Evolutionary conservation across 2,888 invertebrate species (phyloP).

Genomic region (Elaeidobius kamerunicus): DNA sequence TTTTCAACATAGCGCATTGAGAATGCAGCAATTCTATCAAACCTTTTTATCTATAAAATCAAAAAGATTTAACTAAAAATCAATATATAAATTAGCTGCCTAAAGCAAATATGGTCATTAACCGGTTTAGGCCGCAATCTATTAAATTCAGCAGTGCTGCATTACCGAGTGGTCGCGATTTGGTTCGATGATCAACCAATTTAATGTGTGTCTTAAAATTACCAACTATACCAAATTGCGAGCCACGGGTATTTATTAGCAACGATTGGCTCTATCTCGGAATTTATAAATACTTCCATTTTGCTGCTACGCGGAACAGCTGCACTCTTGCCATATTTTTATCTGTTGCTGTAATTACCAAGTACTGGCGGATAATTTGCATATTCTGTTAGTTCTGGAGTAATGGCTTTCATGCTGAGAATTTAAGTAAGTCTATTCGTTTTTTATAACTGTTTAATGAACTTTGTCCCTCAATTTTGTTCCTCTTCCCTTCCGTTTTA

Average conservation of each 20-base stretch:
- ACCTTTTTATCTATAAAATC: too few species aligned
- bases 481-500: too few species aligned
- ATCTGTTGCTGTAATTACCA: background rate
- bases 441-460: too few species aligned
- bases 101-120: too few species aligned
- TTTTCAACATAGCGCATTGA: too few species aligned
- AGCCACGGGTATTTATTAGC: slow-evolving; percentile 9
- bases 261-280: slow-evolving; percentile 6
- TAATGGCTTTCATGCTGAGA: background rate
- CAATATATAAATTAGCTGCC: too few species aligned
- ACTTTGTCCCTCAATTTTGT: too few species aligned
- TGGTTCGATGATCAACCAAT: slow-evolving; percentile 15
- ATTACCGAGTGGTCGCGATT: slow-evolving; percentile 11
- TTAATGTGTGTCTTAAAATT: slow-evolving; percentile 15
- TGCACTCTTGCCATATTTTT: background rate
- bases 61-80: too few species aligned
- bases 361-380: background rate
- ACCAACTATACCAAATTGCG: slow-evolving; percentile 20
- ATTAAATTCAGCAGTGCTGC: background rate
- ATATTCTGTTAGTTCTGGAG: background rate
- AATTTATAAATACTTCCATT: slow-evolving; percentile 1
- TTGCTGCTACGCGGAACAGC: slow-evolving; percentile 8
- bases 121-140: background rate
- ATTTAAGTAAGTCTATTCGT: too few species aligned
- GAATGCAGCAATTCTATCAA: too few species aligned